Percentiles rank a stretch among this genome's conserved stretches.
Evolutionary conservation across 2,113 vertebrate species (phyloP).

Genomic region (Siniperca chuatsi): DNA sequence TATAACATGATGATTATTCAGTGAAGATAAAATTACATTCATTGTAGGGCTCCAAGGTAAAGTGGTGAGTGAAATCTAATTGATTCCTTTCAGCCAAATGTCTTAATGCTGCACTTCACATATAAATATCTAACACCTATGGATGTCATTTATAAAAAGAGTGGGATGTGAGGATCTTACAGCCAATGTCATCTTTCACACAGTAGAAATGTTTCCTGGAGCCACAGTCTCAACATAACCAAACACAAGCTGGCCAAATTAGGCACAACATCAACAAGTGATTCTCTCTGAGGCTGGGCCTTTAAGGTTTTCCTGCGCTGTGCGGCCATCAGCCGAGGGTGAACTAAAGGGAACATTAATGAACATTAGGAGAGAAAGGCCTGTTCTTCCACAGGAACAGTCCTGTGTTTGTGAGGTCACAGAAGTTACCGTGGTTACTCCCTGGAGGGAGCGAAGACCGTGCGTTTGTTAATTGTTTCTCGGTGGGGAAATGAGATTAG

Average conservation of each 20-base stretch:
- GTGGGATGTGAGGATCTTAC: slow-evolving; percentile 17
- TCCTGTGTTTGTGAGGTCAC: slow-evolving; percentile 86
- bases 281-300: slow-evolving; percentile 75
- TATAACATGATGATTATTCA: background rate
- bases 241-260: slow-evolving; percentile 84
- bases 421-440: slow-evolving; percentile 87
- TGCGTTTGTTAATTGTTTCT: slow-evolving; percentile 86
- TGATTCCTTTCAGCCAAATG: background rate
- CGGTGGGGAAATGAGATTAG: slow-evolving; percentile 87
- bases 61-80: background rate
- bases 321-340: slow-evolving; percentile 75
- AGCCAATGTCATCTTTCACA: slow-evolving; percentile 58
- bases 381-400: slow-evolving; percentile 84
- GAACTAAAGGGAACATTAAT: slow-evolving; percentile 85
- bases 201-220: slow-evolving; percentile 64
- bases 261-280: slow-evolving; percentile 85
- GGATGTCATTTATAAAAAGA: slow-evolving; percentile 9
- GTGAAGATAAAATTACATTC: background rate
- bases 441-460: slow-evolving; percentile 82
- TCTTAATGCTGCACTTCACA: background rate
- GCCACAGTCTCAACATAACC: slow-evolving; percentile 80
- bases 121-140: background rate
- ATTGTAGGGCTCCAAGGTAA: background rate
- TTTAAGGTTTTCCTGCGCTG: slow-evolving; percentile 72
- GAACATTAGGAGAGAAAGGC: slow-evolving; percentile 84